These are phyloP conservation scores for Strigamia crassipes DNA, from an alignment of 2,888 invertebrate genomes.

Conservation along the genomic window DNA sequence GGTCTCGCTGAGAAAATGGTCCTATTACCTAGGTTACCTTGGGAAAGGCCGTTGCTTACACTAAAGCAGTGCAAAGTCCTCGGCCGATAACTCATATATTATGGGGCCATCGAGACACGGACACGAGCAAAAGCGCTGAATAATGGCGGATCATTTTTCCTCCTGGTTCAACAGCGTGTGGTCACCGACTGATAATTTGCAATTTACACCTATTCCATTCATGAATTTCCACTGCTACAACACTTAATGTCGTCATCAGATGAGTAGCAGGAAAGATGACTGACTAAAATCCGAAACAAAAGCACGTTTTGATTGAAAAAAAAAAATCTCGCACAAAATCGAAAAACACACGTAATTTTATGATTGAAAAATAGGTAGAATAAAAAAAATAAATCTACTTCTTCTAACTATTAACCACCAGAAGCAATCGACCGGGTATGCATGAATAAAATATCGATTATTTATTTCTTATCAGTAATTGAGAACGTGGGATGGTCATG, in stretches of 20 bases:
- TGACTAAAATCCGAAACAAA: neutral
- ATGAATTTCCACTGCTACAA: slow-evolving; percentile 32
- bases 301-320: neutral
- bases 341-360: too few species aligned
- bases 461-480: slow-evolving; percentile 38
- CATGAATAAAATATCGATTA: slow-evolving; percentile 24
- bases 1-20: slow-evolving; percentile 10
- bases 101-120: slow-evolving; percentile 35
- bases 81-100: slow-evolving; percentile 25
- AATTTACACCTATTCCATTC: slow-evolving; percentile 47
- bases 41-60: slow-evolving; percentile 22
- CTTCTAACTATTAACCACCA: neutral
- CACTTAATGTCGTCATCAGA: neutral
- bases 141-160: slow-evolving; percentile 46
- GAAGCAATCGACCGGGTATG: neutral
- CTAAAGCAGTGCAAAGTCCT: slow-evolving; percentile 1
- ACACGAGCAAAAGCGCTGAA: slow-evolving; percentile 44
- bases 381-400: neutral
- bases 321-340: too few species aligned
- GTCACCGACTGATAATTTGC: slow-evolving; percentile 46
- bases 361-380: too few species aligned
- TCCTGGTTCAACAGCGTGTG: slow-evolving; percentile 43
- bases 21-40: slow-evolving; percentile 30
- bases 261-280: neutral
- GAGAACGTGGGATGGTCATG: slow-evolving; percentile 11